phyloP scores from a whole-genome alignment of 2,888 invertebrate genomes.

The Drosophila eohydei region DNA sequence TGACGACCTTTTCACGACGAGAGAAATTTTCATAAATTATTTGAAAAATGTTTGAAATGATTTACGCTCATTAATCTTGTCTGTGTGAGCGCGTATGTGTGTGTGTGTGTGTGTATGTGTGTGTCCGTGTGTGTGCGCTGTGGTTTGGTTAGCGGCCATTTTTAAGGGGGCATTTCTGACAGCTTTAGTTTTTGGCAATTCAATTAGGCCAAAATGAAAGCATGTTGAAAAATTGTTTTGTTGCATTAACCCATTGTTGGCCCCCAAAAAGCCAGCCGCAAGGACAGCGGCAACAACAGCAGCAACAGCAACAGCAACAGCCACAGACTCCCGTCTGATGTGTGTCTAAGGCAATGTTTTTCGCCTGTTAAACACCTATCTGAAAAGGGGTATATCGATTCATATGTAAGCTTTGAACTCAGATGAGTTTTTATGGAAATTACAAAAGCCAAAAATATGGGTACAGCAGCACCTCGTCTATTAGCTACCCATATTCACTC shows the following conservation, averaged over 20 bases:
- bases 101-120: conserved; percentile 8
- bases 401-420: not conserved
- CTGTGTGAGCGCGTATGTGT: conserved; percentile 26
- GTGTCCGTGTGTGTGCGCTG: conserved; percentile 20
- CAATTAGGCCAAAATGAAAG: conserved; percentile 67
- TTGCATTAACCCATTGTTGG: conserved; percentile 63
- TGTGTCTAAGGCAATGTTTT: conserved; percentile 31
- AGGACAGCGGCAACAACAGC: conserved; percentile 17
- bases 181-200: conserved; percentile 68
- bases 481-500: no score
- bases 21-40: conserved; percentile 63
- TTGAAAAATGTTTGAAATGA: conserved; percentile 66
- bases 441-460: no score
- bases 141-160: conserved; percentile 47
- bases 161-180: conserved; percentile 55
- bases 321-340: conserved; percentile 43
- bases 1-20: conserved; percentile 49
- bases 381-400: not conserved
- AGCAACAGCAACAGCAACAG: conserved; percentile 11
- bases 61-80: conserved; percentile 65
- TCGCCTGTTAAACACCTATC: conserved; percentile 1
- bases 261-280: conserved; percentile 16
- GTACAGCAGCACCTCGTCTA: no score
- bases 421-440: not conserved
- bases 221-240: conserved; percentile 64